Conservation (phyloP, 2,888 invertebrate species). For the Eledona agricola region DNA sequence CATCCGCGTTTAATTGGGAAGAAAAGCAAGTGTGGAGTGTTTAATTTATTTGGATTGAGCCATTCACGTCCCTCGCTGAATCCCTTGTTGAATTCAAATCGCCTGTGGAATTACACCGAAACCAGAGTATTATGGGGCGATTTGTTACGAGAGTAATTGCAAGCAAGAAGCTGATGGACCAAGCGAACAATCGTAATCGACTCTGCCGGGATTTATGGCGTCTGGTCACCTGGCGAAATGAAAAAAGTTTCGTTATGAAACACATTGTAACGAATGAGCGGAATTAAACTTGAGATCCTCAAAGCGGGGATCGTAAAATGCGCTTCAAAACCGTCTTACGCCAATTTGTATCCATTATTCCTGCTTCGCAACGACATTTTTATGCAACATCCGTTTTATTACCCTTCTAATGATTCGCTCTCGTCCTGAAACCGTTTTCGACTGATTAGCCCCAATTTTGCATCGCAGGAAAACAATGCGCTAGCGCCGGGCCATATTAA, state of each 20-base stretch:
- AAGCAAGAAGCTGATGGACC: too few species aligned
- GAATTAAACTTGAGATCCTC: constrained; percentile 9
- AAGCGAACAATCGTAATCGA: too few species aligned
- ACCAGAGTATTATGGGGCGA: constrained; percentile 29
- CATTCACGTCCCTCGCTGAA: constrained; percentile 14
- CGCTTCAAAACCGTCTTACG: constrained; percentile 2
- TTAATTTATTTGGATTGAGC: constrained; percentile 32
- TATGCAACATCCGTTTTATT: constrained; percentile 5
- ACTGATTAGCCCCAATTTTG: constrained; percentile 9
- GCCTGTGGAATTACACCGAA: constrained; percentile 29
- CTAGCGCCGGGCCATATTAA: too few species aligned
- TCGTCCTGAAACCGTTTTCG: constrained; percentile 3
- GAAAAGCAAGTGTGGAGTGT: constrained; percentile 5
- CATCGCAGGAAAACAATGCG: too few species aligned
- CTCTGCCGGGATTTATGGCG: too few species aligned
- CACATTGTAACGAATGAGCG: constrained; percentile 19
- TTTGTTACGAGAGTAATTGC: constrained; percentile 13
- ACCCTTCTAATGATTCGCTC: constrained; percentile 3
- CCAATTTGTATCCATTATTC: constrained; percentile 9
- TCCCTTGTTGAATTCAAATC: constrained; percentile 29
- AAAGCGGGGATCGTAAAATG: constrained; percentile 12
- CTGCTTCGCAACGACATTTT: constrained; percentile 9
- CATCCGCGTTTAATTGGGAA: neutral
- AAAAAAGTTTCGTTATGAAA: constrained; percentile 17
- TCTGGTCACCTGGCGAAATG: constrained; percentile 2